A percentile compares a stretch with the other conserved stretches of the same genome.
These are phyloP conservation scores for Harpegnathos saltator DNA, from an alignment of 1,140 invertebrate species.

Conservation along the genomic window DNA sequence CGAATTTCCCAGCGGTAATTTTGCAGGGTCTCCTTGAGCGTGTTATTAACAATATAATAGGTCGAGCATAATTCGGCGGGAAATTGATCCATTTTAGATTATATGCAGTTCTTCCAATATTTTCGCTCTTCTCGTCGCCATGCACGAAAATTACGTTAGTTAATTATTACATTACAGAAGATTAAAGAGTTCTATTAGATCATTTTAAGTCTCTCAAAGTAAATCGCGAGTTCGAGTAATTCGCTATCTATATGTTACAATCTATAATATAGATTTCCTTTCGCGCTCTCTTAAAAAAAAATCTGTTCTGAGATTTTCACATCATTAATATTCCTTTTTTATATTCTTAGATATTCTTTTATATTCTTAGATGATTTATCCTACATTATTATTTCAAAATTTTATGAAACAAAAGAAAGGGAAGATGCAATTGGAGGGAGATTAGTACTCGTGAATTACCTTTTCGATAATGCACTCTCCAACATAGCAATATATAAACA, in stretches of 20 bases:
- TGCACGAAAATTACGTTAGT: neutral
- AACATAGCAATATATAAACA: conserved; percentile 15
- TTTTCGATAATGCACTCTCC: conserved; percentile 16
- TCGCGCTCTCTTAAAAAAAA: no score
- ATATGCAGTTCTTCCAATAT: neutral
- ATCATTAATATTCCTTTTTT: neutral
- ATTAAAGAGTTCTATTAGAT: neutral
- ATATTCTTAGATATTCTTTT: no score
- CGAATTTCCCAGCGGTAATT: conserved; percentile 20
- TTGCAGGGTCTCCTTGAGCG: conserved; percentile 1
- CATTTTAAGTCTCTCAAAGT: neutral
- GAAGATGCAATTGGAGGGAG: neutral
- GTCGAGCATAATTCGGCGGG: neutral
- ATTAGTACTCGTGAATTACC: conserved; percentile 1
- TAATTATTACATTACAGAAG: neutral
- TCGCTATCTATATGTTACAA: no score
- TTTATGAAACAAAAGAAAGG: neutral
- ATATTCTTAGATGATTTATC: no score
- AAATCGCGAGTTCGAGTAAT: neutral
- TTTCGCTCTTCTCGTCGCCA: neutral
- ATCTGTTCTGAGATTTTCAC: neutral
- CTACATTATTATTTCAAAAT: neutral
- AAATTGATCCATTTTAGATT: neutral
- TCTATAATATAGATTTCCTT: neutral
- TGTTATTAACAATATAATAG: conserved; percentile 22